These are phyloP conservation scores for Drosophila prolongata DNA, from an alignment of 2,888 invertebrate species.

Conservation along the genomic window DNA sequence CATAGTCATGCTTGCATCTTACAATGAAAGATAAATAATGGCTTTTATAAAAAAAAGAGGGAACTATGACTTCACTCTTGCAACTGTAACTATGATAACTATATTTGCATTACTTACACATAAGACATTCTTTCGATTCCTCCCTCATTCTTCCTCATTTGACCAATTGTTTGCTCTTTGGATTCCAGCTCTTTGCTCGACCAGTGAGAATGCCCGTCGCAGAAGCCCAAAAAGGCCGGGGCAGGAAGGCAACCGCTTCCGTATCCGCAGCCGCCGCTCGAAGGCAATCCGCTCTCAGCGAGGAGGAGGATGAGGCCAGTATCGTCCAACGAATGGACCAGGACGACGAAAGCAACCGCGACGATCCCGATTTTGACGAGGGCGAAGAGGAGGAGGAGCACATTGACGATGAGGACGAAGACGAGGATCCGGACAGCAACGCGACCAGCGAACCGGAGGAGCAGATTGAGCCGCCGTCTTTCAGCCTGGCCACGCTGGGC, in stretches of 20 bases:
- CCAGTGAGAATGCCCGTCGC: conserved; percentile 48
- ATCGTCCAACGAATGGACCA: conserved; percentile 9
- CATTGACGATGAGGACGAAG: conserved; percentile 35
- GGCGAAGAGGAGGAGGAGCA: conserved; percentile 28
- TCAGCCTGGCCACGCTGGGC: conserved; percentile 92
- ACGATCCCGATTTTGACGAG: conserved; percentile 18
- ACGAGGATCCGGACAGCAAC: conserved; percentile 55
- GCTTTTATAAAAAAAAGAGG: no score
- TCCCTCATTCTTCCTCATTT: not conserved
- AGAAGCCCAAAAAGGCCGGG: conserved; percentile 49
- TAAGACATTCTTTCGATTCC: no score
- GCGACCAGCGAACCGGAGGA: conserved; percentile 86
- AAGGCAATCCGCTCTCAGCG: conserved; percentile 17
- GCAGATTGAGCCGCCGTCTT: conserved; percentile 89
- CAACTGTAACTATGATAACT: no score
- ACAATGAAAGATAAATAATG: no score
- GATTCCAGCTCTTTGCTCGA: conserved; percentile 34
- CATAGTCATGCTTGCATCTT: no score
- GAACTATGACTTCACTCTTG: no score
- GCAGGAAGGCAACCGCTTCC: conserved; percentile 45
- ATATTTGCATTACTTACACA: no score
- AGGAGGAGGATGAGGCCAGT: conserved; percentile 29
- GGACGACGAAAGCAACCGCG: conserved; percentile 24
- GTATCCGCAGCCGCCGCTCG: conserved; percentile 1
- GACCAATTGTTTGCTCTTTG: conserved; percentile 19